Percentiles rank a stretch among this genome's conserved stretches.
phyloP scores from a whole-genome alignment of 64 coral and sea anemone genomes.

The Montipora foliosa region DNA sequence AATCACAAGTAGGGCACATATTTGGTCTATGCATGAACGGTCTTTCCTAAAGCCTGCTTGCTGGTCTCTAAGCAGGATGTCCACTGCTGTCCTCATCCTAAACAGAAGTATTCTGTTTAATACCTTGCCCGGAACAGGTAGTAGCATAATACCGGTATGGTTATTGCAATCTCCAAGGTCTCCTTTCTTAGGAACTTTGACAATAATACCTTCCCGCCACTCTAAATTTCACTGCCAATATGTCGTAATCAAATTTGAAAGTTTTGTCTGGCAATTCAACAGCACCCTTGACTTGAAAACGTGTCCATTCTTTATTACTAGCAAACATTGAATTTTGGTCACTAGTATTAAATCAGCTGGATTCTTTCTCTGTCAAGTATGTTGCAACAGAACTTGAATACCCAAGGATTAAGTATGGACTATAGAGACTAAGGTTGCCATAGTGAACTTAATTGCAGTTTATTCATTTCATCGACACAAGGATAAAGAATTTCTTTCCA shows the following conservation, averaged over 20 bases:
- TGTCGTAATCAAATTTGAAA: too few species aligned
- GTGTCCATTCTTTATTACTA: too few species aligned
- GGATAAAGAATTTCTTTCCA: too few species aligned
- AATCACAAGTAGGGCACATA: background rate
- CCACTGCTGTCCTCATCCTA: too few species aligned
- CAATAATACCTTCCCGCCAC: background rate
- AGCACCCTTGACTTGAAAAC: too few species aligned
- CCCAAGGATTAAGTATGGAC: too few species aligned
- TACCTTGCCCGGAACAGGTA: background rate
- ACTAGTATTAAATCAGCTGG: background rate
- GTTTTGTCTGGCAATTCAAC: too few species aligned
- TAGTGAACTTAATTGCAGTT: too few species aligned
- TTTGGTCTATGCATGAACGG: background rate
- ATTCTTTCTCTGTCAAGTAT: background rate
- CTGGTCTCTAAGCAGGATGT: too few species aligned
- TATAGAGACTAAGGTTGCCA: too few species aligned
- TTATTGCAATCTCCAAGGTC: background rate
- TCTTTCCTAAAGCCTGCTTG: too few species aligned
- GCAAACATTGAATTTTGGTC: background rate
- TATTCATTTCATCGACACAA: background rate
- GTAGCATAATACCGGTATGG: constrained; percentile 2
- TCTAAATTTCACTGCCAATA: background rate
- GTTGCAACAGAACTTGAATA: too few species aligned
- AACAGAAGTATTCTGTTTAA: constrained; percentile 10
- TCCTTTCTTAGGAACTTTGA: constrained; percentile 18